A percentile compares a stretch with the other conserved stretches of the same genome.
phyloP scores from a whole-genome alignment of 2,888 invertebrate species.

The Itoplectis maculator region DNA sequence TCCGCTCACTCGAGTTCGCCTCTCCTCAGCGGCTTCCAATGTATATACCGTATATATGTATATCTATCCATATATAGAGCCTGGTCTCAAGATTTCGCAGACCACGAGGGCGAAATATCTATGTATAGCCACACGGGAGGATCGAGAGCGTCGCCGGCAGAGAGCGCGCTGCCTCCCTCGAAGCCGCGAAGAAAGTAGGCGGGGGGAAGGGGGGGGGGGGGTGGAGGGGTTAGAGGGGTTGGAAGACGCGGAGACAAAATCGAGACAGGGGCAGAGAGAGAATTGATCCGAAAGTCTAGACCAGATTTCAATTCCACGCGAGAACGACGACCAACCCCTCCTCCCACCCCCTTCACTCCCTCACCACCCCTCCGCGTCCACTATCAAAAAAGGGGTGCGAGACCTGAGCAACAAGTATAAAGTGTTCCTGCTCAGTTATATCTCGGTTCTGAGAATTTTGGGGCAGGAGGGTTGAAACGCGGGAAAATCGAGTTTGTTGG shows the following conservation, averaged over 20 bases:
- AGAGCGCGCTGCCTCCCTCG: not conserved
- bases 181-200: no score
- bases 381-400: not conserved
- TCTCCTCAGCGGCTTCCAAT: constrained; percentile 61
- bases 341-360: not conserved
- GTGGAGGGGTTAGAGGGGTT: no score
- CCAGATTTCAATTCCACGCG: constrained; percentile 29
- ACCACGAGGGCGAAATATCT: not conserved
- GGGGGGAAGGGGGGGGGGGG: no score
- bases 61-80: no score
- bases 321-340: no score
- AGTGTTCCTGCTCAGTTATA: constrained; percentile 26
- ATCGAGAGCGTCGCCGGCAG: not conserved
- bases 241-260: not conserved
- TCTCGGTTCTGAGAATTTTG: not conserved
- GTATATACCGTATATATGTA: no score
- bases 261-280: not conserved
- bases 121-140: not conserved
- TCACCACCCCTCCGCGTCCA: no score
- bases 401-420: constrained; percentile 46
- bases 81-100: constrained; percentile 60
- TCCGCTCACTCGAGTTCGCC: constrained; percentile 43
- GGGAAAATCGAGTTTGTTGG: not conserved
- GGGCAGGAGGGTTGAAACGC: constrained; percentile 1
- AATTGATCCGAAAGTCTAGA: constrained; percentile 16